Evolutionary conservation across 1,140 invertebrate genomes (phyloP).

Genomic region (honey bee (Apis mellifera)): DNA sequence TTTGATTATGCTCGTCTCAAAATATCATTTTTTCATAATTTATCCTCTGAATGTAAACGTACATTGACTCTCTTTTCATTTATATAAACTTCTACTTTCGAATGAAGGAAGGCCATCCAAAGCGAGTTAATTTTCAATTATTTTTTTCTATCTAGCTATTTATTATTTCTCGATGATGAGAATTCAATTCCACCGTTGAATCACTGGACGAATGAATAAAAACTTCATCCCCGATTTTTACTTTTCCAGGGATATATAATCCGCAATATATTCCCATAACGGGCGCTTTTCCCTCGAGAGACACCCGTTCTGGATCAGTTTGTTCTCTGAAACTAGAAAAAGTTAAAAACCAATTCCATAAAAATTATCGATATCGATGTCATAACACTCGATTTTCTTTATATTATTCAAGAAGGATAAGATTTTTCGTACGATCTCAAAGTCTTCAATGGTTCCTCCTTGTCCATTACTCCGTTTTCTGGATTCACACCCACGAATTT

Average conservation of each 20-base stretch:
- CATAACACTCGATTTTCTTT: not conserved
- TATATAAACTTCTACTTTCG: not conserved
- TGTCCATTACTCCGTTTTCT: slow-evolving; percentile 58
- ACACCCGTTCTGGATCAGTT: slow-evolving; percentile 51
- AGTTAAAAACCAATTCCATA: not conserved
- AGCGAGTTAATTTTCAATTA: not conserved
- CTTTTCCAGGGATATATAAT: slow-evolving; percentile 67
- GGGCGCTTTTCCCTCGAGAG: slow-evolving; percentile 68
- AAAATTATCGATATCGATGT: not conserved
- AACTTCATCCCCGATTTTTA: slow-evolving; percentile 72
- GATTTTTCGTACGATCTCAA: slow-evolving; percentile 59
- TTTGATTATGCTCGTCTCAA: not conserved
- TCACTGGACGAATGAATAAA: slow-evolving; percentile 56
- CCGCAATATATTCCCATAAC: slow-evolving; percentile 74
- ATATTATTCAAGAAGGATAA: not conserved
- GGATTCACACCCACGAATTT: slow-evolving; percentile 68
- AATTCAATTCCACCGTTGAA: not conserved
- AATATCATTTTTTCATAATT: not conserved
- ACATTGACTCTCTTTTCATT: no score
- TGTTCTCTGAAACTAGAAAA: slow-evolving; percentile 67
- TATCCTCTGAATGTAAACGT: not conserved
- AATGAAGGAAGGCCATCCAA: slow-evolving; percentile 2
- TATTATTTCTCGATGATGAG: not conserved
- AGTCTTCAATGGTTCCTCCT: slow-evolving; percentile 68
- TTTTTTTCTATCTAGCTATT: not conserved